Evolutionary conservation across 2,888 invertebrate species (phyloP), one percentile per base, ranked within the genome.

Genomic region (Smittia sp.): DNA sequence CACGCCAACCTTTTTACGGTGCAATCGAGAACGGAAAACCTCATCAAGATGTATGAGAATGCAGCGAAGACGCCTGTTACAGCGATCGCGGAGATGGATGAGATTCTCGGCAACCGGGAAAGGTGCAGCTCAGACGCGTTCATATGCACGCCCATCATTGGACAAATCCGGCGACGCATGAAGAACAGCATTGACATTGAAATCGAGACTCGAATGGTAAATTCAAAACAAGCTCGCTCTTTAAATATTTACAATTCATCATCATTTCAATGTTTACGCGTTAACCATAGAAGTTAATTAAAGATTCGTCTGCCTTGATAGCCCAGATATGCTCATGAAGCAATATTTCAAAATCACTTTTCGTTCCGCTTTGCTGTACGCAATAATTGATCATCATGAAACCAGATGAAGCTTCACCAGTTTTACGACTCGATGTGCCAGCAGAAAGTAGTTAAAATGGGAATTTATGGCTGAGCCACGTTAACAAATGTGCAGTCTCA

Each of bases 151-250:
- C 92, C 93, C 74, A 89, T 93, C 75, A 87, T 93, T 78, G 88
- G 91, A 77, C 87, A 89, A 77, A 87, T 88, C 80, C 85, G 89
- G 79, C 85, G 87, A 79, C 87, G 86, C 78, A 86, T 90, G 78
- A 86, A 87, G 78, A 88, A 86, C 79, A 87, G 86, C 80, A 85
- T 90, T 76, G 88, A 90, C 80, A 89, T 92, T 77, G 94, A 94
- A 81, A 94, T 94, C 79, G 94, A 94, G 84, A 93, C 93, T 75
- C 86, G 90, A 84, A 87, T 93, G 86, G 94, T 94, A 84, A 90
- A 92, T 87, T 75, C 22, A 58, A 58, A 20, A 18, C 9, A 9
- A 58, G 18, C 22, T 9, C 18, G 3, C 25, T 27, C 1, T 63
- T 7, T 22, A 63, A 63, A 63, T 63, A 2, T 63, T 63, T 63